These are phyloP conservation scores for Eptesicus fuscus DNA, from an alignment of 2,113 vertebrate species.

Conservation along the genomic window DNA sequence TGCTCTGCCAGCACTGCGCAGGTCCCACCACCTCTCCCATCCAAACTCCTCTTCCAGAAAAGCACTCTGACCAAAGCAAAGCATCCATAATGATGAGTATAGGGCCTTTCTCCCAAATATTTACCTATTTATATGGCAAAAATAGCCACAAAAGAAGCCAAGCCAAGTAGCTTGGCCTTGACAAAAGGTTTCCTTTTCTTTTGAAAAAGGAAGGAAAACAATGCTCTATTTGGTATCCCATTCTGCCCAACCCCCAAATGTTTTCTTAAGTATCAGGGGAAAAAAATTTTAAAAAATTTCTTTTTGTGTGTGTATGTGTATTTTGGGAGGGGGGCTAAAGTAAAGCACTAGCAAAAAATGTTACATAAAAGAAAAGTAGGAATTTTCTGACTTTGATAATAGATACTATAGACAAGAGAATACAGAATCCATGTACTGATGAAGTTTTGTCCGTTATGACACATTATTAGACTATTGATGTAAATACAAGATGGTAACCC, in stretches of 20 bases:
- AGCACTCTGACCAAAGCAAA: background rate
- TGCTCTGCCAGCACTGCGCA: background rate
- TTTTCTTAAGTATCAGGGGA: background rate
- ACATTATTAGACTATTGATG: background rate
- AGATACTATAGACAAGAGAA: background rate
- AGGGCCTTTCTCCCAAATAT: background rate
- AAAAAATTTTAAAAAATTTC: background rate
- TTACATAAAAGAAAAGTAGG: background rate
- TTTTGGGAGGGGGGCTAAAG: background rate
- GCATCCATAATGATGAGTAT: background rate
- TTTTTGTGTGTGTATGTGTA: background rate
- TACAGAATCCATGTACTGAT: background rate
- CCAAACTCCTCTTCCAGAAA: background rate
- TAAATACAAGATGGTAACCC: background rate
- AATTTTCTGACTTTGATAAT: constrained; percentile 8
- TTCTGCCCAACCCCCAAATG: background rate
- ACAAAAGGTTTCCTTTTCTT: constrained; percentile 19
- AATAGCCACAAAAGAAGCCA: background rate
- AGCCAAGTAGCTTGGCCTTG: background rate
- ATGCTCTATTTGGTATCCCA: background rate
- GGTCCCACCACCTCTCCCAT: background rate
- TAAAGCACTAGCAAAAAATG: background rate
- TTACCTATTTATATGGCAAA: background rate
- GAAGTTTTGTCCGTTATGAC: background rate
- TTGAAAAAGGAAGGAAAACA: background rate